Evolutionary conservation across 2,113 vertebrate species (phyloP), one percentile per base, ranked within the genome.

Genomic region (Amblyornis subalaris): DNA sequence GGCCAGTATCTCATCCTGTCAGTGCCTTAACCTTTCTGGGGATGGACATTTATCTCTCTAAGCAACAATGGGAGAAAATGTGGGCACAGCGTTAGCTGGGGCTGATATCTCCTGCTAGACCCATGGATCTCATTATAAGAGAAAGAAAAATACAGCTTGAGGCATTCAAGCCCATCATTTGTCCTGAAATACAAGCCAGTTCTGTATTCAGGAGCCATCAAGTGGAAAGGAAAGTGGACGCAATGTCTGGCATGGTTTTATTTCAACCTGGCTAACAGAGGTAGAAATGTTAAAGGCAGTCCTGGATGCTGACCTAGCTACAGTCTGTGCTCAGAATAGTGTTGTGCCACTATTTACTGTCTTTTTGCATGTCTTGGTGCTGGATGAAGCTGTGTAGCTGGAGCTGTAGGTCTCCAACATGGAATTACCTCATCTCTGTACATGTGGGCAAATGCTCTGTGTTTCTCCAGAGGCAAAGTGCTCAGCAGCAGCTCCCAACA

Each of bases 401-500:
- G 45, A 66, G 28, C n/a, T 73, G 2, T 24, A 77, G 18, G 11
- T 72, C 22, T 61, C 72, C 40, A 64, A 2, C 9, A 2, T 8
- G 20, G 25, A 61, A 14, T 31, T 58, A 4, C 33, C 53, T 65
- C 25, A 0, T 53, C 25, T 36, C 40, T 73, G n/a, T 18, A 5
- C 0, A 0, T 4, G 0, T 12, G 44, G 38, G 75, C 29, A 24
- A 14, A 28, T 2, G 17, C 29, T 57, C 26, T 22, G 38, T 69
- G 35, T 51, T 40, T 17, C 20, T 45, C 8, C 36, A 53, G 23
- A 64, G 28, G 6, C 40, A 23, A 26, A 51, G 36, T 15, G 28
- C 23, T 28, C 31, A 60, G 51, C 17, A 42, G 0, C 1, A 28
- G 36, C 62, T 86, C 14, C 2, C 29, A 64, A 73, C n/a, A 64